Evolutionary conservation across 2,888 invertebrate species (phyloP).

Genomic region (Leptopterna dolabrata): DNA sequence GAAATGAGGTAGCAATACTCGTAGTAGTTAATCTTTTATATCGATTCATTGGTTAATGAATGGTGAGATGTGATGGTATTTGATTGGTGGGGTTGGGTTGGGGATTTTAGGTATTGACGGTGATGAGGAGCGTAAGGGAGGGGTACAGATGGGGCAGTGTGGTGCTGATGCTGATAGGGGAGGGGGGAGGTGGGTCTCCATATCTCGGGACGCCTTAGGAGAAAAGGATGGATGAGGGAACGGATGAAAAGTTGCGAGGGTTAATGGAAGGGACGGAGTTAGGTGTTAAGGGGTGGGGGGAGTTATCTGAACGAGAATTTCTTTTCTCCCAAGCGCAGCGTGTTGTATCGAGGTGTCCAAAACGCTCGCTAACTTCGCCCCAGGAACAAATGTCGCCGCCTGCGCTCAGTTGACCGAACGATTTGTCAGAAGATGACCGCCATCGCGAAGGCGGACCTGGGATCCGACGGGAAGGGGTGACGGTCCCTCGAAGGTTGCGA

Average conservation of each 20-base stretch:
- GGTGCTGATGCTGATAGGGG: too few species aligned
- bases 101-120: too few species aligned
- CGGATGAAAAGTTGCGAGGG: constrained; percentile 9
- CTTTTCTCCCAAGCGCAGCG: not conserved
- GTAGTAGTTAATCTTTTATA: too few species aligned
- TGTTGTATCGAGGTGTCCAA: not conserved
- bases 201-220: not conserved
- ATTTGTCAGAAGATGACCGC: constrained; percentile 36
- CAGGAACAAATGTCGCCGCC: constrained; percentile 34
- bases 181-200: not conserved
- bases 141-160: too few species aligned
- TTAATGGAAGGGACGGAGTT: too few species aligned
- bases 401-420: constrained; percentile 24
- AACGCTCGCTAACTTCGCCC: not conserved
- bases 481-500: not conserved
- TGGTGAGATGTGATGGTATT: too few species aligned
- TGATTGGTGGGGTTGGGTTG: too few species aligned
- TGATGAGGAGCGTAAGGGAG: not conserved
- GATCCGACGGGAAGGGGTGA: not conserved
- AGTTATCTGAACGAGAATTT: not conserved
- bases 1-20: too few species aligned
- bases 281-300: not conserved
- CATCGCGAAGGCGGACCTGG: not conserved
- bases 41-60: too few species aligned
- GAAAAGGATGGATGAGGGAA: not conserved